Evolutionary conservation across 1,140 invertebrate genomes (phyloP).

Genomic region (Scaptomyza graminum): DNA sequence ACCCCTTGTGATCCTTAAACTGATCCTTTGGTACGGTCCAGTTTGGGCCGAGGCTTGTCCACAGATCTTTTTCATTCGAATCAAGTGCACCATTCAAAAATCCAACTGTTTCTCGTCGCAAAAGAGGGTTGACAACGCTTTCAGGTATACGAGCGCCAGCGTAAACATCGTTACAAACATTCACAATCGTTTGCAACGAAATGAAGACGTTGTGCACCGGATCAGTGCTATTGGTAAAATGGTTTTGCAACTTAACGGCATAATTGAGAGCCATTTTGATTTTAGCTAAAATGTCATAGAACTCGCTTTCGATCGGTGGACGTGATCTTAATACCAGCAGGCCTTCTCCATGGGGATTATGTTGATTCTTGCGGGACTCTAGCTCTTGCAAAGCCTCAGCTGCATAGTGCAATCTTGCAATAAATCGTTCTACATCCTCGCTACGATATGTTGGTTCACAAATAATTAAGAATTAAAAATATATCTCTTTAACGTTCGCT

Average conservation of each 20-base stretch:
- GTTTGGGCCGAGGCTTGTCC: constrained; percentile 70
- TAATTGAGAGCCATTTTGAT: constrained; percentile 70
- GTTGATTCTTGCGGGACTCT: constrained; percentile 68
- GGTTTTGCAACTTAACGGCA: constrained; percentile 66
- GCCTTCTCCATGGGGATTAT: constrained; percentile 77
- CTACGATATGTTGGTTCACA: not conserved
- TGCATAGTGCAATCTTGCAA: constrained; percentile 75
- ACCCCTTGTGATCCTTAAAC: constrained; percentile 73
- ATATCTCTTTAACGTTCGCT: not conserved
- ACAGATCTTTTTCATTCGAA: constrained; percentile 62
- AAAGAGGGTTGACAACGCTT: constrained; percentile 68
- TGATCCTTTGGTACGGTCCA: constrained; percentile 77
- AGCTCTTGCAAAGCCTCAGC: constrained; percentile 72
- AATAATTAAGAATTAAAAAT: not conserved
- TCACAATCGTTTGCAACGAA: constrained; percentile 69
- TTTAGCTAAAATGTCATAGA: constrained; percentile 75
- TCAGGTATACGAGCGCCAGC: constrained; percentile 57
- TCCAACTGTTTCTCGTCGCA: constrained; percentile 66
- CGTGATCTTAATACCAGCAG: constrained; percentile 68
- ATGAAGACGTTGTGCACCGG: constrained; percentile 74
- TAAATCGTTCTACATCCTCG: constrained; percentile 77
- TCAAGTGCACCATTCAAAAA: constrained; percentile 58
- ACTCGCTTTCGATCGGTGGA: constrained; percentile 75
- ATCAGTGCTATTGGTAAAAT: constrained; percentile 61
- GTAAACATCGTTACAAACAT: constrained; percentile 76